These are phyloP conservation scores for Drosophila paracracens DNA, from an alignment of 2,888 invertebrate genomes.

Conservation along the genomic window DNA sequence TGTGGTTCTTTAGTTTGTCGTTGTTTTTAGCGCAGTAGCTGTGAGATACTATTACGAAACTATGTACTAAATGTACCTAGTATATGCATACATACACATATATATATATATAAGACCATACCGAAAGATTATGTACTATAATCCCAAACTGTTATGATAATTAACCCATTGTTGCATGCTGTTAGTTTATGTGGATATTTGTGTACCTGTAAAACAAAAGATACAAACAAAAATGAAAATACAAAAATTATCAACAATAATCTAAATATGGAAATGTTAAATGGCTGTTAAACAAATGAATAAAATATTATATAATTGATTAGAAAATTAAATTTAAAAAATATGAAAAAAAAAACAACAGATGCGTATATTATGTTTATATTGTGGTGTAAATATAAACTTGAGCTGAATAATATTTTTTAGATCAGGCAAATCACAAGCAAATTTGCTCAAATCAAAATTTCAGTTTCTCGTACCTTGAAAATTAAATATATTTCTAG, in stretches of 20 bases:
- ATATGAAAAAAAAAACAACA: background rate
- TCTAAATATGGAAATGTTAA: slow-evolving; percentile 59
- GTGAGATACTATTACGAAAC: slow-evolving; percentile 62
- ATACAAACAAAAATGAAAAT: slow-evolving; percentile 17
- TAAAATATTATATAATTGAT: slow-evolving; percentile 26
- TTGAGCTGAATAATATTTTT: slow-evolving; percentile 26
- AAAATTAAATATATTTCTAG: slow-evolving; percentile 33
- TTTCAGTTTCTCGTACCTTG: slow-evolving; percentile 17
- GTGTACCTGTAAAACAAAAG: slow-evolving; percentile 66
- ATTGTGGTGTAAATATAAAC: slow-evolving; percentile 35
- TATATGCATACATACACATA: background rate
- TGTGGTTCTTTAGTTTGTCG: slow-evolving; percentile 59
- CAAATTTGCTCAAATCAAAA: slow-evolving; percentile 64
- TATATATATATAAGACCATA: slow-evolving; percentile 12
- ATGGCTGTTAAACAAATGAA: slow-evolving; percentile 64
- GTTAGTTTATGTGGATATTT: slow-evolving; percentile 66
- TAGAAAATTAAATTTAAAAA: slow-evolving; percentile 42
- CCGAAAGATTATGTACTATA: slow-evolving; percentile 2
- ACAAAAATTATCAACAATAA: slow-evolving; percentile 61
- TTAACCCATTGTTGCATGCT: slow-evolving; percentile 68
- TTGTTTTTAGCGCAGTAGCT: slow-evolving; percentile 77
- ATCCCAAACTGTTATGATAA: slow-evolving; percentile 21
- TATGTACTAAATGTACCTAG: slow-evolving; percentile 39
- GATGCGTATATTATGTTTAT: background rate
- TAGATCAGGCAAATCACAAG: slow-evolving; percentile 43